These are phyloP conservation scores for Ormyrus pomaceus DNA, from an alignment of 2,888 invertebrate genomes.

Conservation along the genomic window DNA sequence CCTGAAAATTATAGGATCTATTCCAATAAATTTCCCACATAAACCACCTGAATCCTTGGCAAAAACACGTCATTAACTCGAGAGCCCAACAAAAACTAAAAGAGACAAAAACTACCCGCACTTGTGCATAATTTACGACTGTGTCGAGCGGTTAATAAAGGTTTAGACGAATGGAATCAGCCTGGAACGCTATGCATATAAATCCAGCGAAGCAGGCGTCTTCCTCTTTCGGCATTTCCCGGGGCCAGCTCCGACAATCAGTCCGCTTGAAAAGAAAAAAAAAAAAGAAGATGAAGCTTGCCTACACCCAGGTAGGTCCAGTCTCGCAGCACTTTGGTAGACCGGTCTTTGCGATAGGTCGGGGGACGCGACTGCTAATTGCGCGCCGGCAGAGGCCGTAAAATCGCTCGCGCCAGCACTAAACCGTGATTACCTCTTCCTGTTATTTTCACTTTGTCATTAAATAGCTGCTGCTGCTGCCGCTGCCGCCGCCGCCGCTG, in stretches of 20 bases:
- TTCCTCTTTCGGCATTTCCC: background rate
- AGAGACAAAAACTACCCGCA: background rate
- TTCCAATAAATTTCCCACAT: too few species aligned
- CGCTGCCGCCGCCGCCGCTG: too few species aligned
- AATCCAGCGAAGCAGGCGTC: background rate
- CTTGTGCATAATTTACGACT: slow-evolving; percentile 12
- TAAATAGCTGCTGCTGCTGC: slow-evolving; percentile 27
- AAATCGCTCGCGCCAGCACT: slow-evolving; percentile 49
- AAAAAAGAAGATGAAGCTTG: background rate
- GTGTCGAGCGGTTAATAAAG: slow-evolving; percentile 8
- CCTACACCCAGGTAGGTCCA: background rate
- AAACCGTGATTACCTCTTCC: slow-evolving; percentile 54
- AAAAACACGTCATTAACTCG: too few species aligned
- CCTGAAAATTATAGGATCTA: too few species aligned
- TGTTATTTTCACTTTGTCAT: slow-evolving; percentile 56
- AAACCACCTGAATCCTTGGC: too few species aligned
- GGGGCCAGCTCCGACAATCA: slow-evolving; percentile 18
- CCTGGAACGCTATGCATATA: background rate
- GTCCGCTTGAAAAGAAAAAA: background rate
- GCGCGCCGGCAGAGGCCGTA: slow-evolving; percentile 39
- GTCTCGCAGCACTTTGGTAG: background rate
- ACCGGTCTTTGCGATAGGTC: background rate
- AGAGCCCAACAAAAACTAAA: background rate
- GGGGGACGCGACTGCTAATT: slow-evolving; percentile 48
- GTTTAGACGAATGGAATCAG: background rate